phyloP scores from a whole-genome alignment of 2,797 vertebrate genomes.

The Oreochromis grahami region DNA sequence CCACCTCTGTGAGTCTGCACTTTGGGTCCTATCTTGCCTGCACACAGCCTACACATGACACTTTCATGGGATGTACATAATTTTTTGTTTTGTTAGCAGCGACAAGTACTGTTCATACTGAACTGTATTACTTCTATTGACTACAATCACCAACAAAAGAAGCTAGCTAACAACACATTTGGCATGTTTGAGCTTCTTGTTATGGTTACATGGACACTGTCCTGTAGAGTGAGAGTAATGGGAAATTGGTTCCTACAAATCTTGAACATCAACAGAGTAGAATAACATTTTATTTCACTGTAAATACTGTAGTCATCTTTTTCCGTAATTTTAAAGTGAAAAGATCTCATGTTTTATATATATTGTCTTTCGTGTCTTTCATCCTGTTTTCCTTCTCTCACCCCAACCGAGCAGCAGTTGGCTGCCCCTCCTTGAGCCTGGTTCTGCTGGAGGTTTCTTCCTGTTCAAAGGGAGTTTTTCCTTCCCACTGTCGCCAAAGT shows the following conservation, averaged over 20 bases:
- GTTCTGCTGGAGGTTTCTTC: not conserved
- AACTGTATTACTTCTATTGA: not conserved
- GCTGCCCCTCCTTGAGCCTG: not conserved
- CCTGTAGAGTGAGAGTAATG: not conserved
- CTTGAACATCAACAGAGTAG: not conserved
- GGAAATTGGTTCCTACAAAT: not conserved
- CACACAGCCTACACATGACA: too few species aligned
- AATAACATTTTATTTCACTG: not conserved
- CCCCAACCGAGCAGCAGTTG: accelerated
- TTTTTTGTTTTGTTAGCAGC: too few species aligned
- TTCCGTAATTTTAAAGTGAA: not conserved
- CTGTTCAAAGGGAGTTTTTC: not conserved
- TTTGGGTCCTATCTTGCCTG: too few species aligned
- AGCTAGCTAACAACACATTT: not conserved
- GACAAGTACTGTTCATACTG: not conserved
- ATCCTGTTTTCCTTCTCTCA: not conserved
- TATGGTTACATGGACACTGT: not conserved
- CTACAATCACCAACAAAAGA: not conserved
- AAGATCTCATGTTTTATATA: not conserved
- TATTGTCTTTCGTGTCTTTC: not conserved
- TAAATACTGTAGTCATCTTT: not conserved
- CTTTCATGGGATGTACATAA: too few species aligned
- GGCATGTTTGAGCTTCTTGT: not conserved
- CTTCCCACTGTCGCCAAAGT: not conserved
- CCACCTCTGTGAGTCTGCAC: too few species aligned